These are phyloP conservation scores for Charanyca ferruginea DNA, from an alignment of 2,888 invertebrate genomes.

Conservation along the genomic window DNA sequence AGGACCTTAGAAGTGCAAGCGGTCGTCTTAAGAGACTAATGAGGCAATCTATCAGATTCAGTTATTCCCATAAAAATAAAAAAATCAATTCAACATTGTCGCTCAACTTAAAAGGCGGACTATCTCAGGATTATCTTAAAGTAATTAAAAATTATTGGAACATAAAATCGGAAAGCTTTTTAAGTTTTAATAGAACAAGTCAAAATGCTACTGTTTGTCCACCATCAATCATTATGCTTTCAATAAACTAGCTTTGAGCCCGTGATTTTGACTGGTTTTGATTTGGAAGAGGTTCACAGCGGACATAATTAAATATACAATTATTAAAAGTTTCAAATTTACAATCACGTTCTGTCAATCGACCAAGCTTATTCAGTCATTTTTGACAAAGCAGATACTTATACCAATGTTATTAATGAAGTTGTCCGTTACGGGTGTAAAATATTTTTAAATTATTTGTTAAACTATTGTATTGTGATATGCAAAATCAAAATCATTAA, in stretches of 20 bases:
- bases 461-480: no score
- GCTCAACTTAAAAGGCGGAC: slow-evolving; percentile 58
- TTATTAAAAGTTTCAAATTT: no score
- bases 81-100: slow-evolving; percentile 51
- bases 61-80: slow-evolving; percentile 57
- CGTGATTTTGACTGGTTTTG: slow-evolving; percentile 19
- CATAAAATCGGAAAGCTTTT: slow-evolving; percentile 68
- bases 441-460: no score
- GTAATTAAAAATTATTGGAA: slow-evolving; percentile 68
- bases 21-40: slow-evolving; percentile 29
- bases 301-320: background rate
- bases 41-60: slow-evolving; percentile 53
- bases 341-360: no score
- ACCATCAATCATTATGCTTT: slow-evolving; percentile 68
- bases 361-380: no score
- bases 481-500: no score
- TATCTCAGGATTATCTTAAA: slow-evolving; percentile 57
- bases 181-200: slow-evolving; percentile 63
- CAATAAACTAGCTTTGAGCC: slow-evolving; percentile 37
- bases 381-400: no score
- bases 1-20: slow-evolving; percentile 42
- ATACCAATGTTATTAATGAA: no score
- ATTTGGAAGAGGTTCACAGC: background rate
- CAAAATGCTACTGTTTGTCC: slow-evolving; percentile 64
- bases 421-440: no score